Evolutionary conservation across 1,140 invertebrate genomes (phyloP), one percentile per base, ranked within the genome.

Genomic region (Hesperophylax magnus): DNA sequence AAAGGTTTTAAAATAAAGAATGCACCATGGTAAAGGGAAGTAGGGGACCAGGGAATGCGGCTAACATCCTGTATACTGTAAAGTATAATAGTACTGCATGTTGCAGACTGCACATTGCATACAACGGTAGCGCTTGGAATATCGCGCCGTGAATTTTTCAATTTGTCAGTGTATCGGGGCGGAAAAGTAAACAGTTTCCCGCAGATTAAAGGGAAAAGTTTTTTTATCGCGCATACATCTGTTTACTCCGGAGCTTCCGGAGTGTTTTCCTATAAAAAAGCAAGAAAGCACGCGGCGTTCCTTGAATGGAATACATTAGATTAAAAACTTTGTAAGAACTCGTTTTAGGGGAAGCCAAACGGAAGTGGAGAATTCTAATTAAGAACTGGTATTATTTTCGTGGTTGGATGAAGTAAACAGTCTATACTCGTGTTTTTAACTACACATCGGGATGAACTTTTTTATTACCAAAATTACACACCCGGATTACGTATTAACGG

Each of bases 171-270:
- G 65, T 79, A 79, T 72, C 53, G 63, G 63, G 72, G 24, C 53
- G 65, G 53, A 79, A 79, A 72, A 79, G 65, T 34, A 79, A 79
- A 79, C 77, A 56, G 27, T 69, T 71, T 75, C 65, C 63, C 65
- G 27, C 63, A 79, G 77, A 79, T 79, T 79, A 79, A 79, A 72
- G 24, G 53, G 61, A 79, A 79, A 78, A 78, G 76, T 80, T 60
- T 82, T 82, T 80, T 82, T 80, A 82, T 82, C 81, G 78, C 65
- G 34, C 78, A 75, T 82, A 74, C 81, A 82, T 80, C 81, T 82
- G 81, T 77, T 82, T 79, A 77, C 78, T 80, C 65, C 24, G 75
- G 58, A 80, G 71, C 69, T 80, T 27, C 39, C 56, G 24, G 14
- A 52, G 79, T 63, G 58, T 54, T 56, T 22, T 22, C 54, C 52